These are phyloP conservation scores for Recurvirostra avosetta DNA, from an alignment of 2,113 vertebrate species.

Conservation along the genomic window DNA sequence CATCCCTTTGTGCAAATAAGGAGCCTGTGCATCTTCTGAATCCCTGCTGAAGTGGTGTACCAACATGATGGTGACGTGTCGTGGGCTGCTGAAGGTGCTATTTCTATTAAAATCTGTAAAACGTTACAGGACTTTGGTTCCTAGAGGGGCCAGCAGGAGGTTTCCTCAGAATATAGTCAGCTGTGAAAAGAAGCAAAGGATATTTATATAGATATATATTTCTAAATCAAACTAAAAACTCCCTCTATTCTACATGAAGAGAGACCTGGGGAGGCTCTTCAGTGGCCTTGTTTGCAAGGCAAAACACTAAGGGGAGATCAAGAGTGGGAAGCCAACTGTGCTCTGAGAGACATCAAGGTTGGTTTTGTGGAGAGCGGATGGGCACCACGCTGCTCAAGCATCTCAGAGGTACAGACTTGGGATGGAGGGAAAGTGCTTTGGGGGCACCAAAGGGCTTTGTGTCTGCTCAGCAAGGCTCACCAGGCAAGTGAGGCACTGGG, in stretches of 20 bases:
- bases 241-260: not conserved
- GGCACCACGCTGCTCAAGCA: fast-evolving
- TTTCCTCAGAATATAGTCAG: not conserved
- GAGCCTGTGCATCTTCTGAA: not conserved
- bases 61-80: fast-evolving
- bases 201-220: not conserved
- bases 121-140: not conserved
- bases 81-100: not conserved
- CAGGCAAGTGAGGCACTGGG: not conserved
- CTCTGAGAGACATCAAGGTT: not conserved
- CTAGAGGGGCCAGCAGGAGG: not conserved
- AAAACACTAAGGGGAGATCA: not conserved
- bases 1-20: not conserved
- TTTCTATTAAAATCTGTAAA: not conserved
- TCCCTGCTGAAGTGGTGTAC: not conserved
- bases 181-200: not conserved
- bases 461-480: not conserved
- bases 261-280: not conserved
- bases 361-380: not conserved
- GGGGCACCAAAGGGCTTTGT: not conserved
- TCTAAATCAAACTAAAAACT: not conserved
- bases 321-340: not conserved
- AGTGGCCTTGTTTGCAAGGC: not conserved
- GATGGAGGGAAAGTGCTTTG: not conserved
- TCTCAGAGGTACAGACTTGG: not conserved